phyloP scores from a whole-genome alignment of 37 sponge, comb jelly and placozoan species.

The Oscarella lobularis region DNA sequence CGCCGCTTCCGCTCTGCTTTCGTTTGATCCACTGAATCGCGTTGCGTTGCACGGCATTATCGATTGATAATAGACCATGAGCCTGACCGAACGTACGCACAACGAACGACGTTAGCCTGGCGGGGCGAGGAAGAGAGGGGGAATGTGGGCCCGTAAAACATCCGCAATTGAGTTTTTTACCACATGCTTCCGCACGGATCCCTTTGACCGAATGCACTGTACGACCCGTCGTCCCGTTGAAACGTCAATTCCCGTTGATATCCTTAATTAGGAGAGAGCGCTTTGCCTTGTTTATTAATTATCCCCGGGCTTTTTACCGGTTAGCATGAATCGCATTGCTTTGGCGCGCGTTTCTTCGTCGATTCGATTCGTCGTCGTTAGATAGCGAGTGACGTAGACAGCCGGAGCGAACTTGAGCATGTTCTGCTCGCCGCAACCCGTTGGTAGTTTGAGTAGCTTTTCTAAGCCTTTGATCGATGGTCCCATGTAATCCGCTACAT shows the following conservation, averaged over 20 bases:
- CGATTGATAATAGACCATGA: not conserved
- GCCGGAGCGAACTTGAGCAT: constrained; percentile 1
- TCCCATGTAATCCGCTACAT: not conserved
- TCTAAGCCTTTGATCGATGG: not conserved
- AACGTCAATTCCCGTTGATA: constrained; percentile 14
- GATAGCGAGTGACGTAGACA: not conserved
- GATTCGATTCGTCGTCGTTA: not conserved
- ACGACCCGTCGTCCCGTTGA: constrained; percentile 3
- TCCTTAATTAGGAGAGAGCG: not conserved
- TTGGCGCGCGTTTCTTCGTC: not conserved
- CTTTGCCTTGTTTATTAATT: not conserved
- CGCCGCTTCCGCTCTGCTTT: not conserved
- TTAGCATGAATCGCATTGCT: not conserved
- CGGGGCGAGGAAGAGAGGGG: no score
- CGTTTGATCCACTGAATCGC: not conserved
- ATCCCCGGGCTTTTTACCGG: not conserved
- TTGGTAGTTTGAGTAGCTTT: not conserved
- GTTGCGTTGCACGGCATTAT: not conserved
- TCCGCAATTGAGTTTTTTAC: no score
- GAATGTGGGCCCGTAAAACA: no score
- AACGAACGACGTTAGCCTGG: constrained; percentile 10
- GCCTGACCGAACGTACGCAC: constrained; percentile 4
- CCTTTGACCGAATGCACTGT: constrained; percentile 12
- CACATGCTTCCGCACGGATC: constrained; percentile 16
- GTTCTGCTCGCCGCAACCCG: not conserved